These are phyloP conservation scores for Neogale vison DNA, from an alignment of 2,113 vertebrate genomes.

Conservation along the genomic window DNA sequence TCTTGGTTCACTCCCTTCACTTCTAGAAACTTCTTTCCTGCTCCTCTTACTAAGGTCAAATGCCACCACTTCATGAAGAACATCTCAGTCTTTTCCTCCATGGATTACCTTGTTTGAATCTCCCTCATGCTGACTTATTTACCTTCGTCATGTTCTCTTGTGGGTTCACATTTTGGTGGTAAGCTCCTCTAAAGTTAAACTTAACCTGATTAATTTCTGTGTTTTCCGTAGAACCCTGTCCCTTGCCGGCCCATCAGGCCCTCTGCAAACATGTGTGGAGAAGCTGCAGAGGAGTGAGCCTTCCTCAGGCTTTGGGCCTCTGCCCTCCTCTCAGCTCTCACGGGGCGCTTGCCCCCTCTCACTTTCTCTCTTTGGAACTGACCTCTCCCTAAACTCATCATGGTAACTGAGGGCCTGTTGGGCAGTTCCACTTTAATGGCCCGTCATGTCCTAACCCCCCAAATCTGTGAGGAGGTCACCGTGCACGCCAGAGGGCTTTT, in stretches of 20 bases:
- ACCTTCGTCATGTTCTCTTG: background rate
- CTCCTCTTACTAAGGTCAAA: background rate
- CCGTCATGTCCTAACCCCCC: accelerated
- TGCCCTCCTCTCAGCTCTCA: background rate
- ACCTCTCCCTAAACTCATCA: background rate
- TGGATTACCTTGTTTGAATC: background rate
- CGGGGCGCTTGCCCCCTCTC: too few species aligned
- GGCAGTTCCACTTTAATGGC: background rate
- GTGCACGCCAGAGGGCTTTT: background rate
- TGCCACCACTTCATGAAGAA: background rate
- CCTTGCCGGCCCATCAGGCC: background rate
- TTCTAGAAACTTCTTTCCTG: conserved; percentile 40
- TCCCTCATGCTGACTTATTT: background rate
- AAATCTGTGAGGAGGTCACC: background rate
- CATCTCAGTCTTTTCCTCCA: background rate
- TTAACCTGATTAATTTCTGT: background rate
- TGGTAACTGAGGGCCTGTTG: background rate
- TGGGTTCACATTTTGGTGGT: background rate
- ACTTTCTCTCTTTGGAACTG: background rate
- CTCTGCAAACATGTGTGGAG: background rate
- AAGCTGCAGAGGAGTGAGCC: background rate
- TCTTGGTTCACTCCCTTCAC: background rate
- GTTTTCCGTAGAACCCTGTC: background rate
- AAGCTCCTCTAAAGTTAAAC: background rate
- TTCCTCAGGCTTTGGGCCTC: background rate